Evolutionary conservation across 2,113 vertebrate species (phyloP).

Genomic region (Myotis brandtii): DNA sequence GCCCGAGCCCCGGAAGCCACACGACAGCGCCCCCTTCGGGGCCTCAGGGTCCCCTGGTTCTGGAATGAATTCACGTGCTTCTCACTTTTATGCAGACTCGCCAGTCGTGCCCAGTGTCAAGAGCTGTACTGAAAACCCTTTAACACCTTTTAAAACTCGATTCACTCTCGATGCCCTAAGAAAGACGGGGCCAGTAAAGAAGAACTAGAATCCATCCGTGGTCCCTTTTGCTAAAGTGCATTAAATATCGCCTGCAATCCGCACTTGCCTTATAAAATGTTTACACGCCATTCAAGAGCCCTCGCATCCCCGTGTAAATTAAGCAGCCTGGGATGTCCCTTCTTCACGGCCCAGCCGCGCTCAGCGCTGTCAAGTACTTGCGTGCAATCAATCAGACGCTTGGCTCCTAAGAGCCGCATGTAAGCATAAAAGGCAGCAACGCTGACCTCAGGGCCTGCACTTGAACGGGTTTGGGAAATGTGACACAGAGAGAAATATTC

Average conservation of each 20-base stretch:
- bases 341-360: slow-evolving; percentile 80
- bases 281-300: slow-evolving; percentile 89
- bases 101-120: slow-evolving; percentile 83
- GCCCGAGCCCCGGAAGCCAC: slow-evolving; percentile 22
- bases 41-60: slow-evolving; percentile 72
- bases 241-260: slow-evolving; percentile 87
- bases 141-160: slow-evolving; percentile 88
- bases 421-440: slow-evolving; percentile 83
- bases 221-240: slow-evolving; percentile 87
- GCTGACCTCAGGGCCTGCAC: slow-evolving; percentile 78
- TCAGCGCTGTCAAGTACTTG: slow-evolving; percentile 85
- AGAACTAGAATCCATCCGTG: slow-evolving; percentile 86
- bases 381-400: slow-evolving; percentile 85
- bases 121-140: slow-evolving; percentile 88
- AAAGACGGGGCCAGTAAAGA: slow-evolving; percentile 85
- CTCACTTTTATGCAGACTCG: slow-evolving; percentile 82
- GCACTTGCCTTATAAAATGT: slow-evolving; percentile 90
- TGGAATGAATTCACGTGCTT: slow-evolving; percentile 85
- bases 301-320: slow-evolving; percentile 88
- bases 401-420: slow-evolving; percentile 85
- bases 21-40: slow-evolving; percentile 69
- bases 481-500: slow-evolving; percentile 69
- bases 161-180: slow-evolving; percentile 86
- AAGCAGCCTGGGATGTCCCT: slow-evolving; percentile 85
- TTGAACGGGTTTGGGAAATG: slow-evolving; percentile 71